phyloP scores from a whole-genome alignment of 2,797 vertebrate genomes.

The Nyctalus aviator region DNA sequence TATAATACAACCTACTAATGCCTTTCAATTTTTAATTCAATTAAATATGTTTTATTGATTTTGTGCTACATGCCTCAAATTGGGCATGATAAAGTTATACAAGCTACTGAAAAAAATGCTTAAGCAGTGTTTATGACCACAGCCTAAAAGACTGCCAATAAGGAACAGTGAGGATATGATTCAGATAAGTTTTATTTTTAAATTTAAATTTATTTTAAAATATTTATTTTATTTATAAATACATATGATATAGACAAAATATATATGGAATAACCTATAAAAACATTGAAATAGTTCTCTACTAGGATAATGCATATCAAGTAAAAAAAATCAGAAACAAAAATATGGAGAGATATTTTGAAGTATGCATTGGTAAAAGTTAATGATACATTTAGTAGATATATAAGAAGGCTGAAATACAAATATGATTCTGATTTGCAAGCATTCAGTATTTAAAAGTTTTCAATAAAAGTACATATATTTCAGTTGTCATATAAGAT shows the following conservation, averaged over 20 bases:
- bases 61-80: background rate
- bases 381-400: background rate
- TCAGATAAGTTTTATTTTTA: background rate
- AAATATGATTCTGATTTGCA: background rate
- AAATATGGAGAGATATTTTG: background rate
- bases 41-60: slow-evolving; percentile 33
- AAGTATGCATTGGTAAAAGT: background rate
- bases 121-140: background rate
- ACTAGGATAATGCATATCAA: background rate
- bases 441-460: background rate
- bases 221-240: slow-evolving; percentile 24
- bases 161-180: background rate
- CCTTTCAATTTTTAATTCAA: slow-evolving; percentile 51
- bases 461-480: background rate
- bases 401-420: background rate
- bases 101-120: background rate
- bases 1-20: background rate
- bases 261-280: background rate
- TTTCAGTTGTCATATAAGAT: background rate
- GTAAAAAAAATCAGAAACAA: background rate
- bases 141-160: background rate
- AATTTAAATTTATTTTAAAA: no score
- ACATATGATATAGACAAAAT: background rate
- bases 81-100: background rate
- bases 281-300: background rate